These are phyloP conservation scores for Chaetorhynchus papuensis DNA, from an alignment of 2,113 vertebrate species.

Conservation along the genomic window DNA sequence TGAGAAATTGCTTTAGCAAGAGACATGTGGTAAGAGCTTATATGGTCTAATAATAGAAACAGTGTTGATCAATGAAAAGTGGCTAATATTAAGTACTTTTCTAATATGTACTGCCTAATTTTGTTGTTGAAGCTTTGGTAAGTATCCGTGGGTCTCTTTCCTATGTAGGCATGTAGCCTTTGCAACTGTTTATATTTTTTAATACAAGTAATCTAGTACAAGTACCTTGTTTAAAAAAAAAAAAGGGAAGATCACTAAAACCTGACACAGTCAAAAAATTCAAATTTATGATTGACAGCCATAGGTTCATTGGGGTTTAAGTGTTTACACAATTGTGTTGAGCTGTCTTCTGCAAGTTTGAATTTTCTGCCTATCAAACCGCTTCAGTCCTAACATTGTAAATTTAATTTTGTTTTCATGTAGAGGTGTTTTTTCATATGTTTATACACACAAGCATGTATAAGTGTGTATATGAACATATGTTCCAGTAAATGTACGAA, in stretches of 20 bases:
- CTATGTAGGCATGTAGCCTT: not conserved
- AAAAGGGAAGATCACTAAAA: not conserved
- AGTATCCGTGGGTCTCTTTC: not conserved
- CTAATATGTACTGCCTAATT: not conserved
- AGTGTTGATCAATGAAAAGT: not conserved
- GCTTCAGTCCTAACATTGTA: not conserved
- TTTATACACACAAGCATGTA: slow-evolving; percentile 50
- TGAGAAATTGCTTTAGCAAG: not conserved
- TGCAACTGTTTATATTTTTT: not conserved
- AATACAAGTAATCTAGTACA: not conserved
- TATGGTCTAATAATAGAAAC: not conserved
- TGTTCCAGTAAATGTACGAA: not conserved
- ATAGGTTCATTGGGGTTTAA: not conserved
- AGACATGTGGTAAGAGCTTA: not conserved
- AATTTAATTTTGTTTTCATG: not conserved
- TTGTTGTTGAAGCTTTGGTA: not conserved
- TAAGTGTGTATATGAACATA: slow-evolving; percentile 49
- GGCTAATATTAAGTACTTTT: not conserved
- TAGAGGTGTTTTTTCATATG: not conserved
- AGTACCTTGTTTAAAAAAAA: not conserved
- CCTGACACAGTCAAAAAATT: not conserved
- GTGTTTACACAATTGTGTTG: not conserved
- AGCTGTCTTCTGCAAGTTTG: not conserved
- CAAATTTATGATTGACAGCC: not conserved
- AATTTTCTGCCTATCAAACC: slow-evolving; percentile 6